These are phyloP conservation scores for Venturia canescens DNA, from an alignment of 1,140 invertebrate genomes.

Conservation along the genomic window DNA sequence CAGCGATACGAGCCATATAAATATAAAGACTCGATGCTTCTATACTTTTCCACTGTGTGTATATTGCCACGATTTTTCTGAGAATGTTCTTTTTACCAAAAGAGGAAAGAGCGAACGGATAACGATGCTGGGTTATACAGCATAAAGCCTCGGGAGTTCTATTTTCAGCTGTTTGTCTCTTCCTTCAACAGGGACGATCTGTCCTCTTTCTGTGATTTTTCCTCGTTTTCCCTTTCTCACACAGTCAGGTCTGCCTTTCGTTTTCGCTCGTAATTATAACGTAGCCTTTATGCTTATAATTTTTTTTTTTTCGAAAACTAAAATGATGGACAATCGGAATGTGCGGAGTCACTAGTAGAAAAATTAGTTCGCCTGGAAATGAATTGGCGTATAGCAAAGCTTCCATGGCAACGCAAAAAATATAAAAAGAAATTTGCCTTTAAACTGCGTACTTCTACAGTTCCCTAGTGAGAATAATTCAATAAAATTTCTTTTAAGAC, in stretches of 20 bases:
- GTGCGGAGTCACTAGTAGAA: no score
- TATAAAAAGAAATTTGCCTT: no score
- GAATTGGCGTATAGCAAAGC: no score
- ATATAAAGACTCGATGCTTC: not conserved
- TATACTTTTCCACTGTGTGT: not conserved
- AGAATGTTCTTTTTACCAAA: conserved; percentile 15
- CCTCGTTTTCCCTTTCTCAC: not conserved
- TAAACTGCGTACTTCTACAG: no score
- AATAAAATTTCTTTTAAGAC: no score
- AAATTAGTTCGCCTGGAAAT: not conserved
- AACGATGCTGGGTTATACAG: conserved; percentile 26
- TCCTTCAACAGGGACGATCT: not conserved
- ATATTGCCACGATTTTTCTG: conserved; percentile 7
- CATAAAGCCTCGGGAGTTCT: conserved; percentile 18
- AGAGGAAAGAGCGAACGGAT: not conserved
- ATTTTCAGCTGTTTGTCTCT: not conserved
- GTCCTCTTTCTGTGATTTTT: not conserved
- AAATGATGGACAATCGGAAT: no score
- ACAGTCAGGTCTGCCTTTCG: not conserved
- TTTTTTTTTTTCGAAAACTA: no score
- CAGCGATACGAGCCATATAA: not conserved
- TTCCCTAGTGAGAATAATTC: no score
- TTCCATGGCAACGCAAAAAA: no score
- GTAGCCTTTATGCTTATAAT: not conserved
- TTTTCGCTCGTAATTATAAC: not conserved